Base-by-base conservation (phyloP, 2,113 vertebrate genomes). In the Entelurus aequoreus region DNA sequence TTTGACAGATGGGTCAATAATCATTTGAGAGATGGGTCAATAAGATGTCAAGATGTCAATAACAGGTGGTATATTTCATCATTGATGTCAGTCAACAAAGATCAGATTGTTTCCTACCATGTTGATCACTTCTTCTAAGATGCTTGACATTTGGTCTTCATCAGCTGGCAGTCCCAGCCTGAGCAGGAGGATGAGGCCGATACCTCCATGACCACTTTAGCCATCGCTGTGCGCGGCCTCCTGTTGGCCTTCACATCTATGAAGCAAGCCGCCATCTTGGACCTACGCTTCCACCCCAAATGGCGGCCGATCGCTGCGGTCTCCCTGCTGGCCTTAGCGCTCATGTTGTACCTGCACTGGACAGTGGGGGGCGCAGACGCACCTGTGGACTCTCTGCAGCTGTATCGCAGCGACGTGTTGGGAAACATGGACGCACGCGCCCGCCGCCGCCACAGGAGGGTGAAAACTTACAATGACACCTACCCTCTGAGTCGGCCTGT, bases 271-370 rank as follows among this genome's bases (percentile, higher is more conserved):
- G 74, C 89, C 4, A 51, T 90, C 62, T 80, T 72, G 0, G 94
- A 96, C 60, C 89, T 92, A 0, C 94, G 94, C 68, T 94, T 95
- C 87, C 91, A 90, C 56, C 93, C 90, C 37, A 93, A 91, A 88
- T 96, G 95, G 95, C 90, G 65, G 68, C 92, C 94, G 49, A 94
- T 97, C 16, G 76, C 85, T 0, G 90, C 90, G 0, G 82, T 81
- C 0, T 70, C 87, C 61, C 82, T 84, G 0, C 55, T 92, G 4
- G 88, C 86, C 0, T 28, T 93, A 0, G 64, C 91, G 55, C 84
- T 94, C 65, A 76, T 94, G 54, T 64, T 95, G 1, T 94, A 90
- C 71, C 71, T 92, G 48, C 93, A 94, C 75, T 90, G 86, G 4
- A 76, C 91, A 0, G 71, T 79, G 1, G 71, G 65, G 13, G 68